These are phyloP conservation scores for Clarias batrachus DNA, from an alignment of 2,113 vertebrate genomes.

Conservation along the genomic window DNA sequence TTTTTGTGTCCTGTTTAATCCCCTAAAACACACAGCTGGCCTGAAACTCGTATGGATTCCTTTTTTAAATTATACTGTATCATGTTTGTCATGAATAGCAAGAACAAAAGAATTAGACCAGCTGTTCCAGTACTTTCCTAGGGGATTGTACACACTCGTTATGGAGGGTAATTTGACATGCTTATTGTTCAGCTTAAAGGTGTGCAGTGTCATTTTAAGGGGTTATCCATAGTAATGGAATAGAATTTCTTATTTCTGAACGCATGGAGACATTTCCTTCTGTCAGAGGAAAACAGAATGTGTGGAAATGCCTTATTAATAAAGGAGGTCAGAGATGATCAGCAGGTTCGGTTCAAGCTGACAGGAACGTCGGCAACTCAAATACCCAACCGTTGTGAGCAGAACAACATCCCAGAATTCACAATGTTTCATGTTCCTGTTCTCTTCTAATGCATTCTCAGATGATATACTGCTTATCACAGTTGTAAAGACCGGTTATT, in stretches of 20 bases:
- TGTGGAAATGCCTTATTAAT: background rate
- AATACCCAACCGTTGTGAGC: background rate
- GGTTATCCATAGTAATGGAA: background rate
- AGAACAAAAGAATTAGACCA: background rate
- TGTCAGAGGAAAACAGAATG: background rate
- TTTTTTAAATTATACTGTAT: background rate
- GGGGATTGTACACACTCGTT: background rate
- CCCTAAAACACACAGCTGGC: background rate
- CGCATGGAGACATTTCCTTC: background rate
- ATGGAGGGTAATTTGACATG: background rate
- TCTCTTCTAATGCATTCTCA: background rate
- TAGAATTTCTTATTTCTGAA: background rate
- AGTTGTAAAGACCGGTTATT: background rate
- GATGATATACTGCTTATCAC: background rate
- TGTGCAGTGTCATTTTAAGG: background rate
- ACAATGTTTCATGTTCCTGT: background rate
- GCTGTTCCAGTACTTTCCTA: background rate
- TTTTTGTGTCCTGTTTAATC: background rate
- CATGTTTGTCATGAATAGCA: background rate
- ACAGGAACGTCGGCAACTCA: background rate
- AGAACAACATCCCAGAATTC: background rate
- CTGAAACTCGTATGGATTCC: background rate
- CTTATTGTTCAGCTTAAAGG: background rate
- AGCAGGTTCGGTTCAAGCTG: background rate
- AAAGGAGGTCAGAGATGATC: background rate